Evolutionary conservation across 2,797 vertebrate species (phyloP).

Genomic region (Eidolon dupreanum): DNA sequence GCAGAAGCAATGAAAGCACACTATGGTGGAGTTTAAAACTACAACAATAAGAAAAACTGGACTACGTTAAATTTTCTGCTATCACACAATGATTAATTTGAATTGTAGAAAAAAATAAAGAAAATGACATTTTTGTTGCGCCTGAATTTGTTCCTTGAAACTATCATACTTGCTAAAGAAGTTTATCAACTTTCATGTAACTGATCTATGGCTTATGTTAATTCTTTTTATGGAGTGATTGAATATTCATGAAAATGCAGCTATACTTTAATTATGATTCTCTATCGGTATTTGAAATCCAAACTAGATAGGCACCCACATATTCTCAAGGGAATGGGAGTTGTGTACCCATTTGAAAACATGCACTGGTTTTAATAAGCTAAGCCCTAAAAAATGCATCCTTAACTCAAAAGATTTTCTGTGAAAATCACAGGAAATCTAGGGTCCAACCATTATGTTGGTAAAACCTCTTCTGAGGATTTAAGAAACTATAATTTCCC

Average conservation of each 20-base stretch:
- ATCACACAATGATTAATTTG: conserved; percentile 45
- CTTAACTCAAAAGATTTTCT: background rate
- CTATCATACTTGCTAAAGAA: conserved; percentile 43
- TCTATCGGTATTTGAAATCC: conserved; percentile 41
- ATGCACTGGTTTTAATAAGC: conserved; percentile 27
- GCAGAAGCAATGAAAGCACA: background rate
- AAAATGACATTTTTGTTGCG: conserved; percentile 48
- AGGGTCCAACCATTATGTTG: background rate
- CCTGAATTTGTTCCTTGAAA: conserved; percentile 51
- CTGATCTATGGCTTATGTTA: conserved; percentile 61
- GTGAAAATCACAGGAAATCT: background rate
- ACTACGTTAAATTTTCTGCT: background rate
- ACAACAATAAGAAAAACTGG: background rate
- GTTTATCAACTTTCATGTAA: conserved; percentile 61
- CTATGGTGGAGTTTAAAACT: background rate
- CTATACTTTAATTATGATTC: conserved; percentile 64
- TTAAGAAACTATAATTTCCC: conserved; percentile 53
- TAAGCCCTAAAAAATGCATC: background rate
- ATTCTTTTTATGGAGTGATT: conserved; percentile 59
- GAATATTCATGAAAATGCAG: conserved; percentile 70
- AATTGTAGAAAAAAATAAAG: background rate
- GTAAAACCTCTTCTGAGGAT: background rate
- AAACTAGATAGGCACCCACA: conserved; percentile 27
- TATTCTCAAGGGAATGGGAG: background rate
- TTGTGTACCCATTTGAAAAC: background rate